Percentiles rank a stretch among this genome's conserved stretches.
These are phyloP conservation scores for Papilio machaon DNA, from an alignment of 1,140 invertebrate genomes.

Conservation along the genomic window DNA sequence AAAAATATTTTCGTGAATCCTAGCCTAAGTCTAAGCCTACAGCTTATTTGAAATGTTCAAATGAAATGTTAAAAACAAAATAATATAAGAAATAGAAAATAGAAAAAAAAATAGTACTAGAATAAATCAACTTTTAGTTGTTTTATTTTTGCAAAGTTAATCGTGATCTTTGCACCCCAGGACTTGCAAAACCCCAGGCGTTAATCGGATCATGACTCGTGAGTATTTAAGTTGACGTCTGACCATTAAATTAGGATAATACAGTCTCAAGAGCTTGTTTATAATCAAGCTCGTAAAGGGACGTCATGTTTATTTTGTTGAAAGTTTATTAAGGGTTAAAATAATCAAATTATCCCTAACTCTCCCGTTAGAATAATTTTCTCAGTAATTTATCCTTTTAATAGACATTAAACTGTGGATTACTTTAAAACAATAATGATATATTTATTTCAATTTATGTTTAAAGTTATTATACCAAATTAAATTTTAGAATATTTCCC, in stretches of 20 bases:
- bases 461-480: not conserved
- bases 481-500: no score
- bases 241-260: slow-evolving; percentile 9
- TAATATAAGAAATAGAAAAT: no score
- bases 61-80: no score
- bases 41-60: no score
- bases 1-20: no score
- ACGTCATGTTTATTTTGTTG: slow-evolving; percentile 18
- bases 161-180: no score
- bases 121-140: no score
- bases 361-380: not conserved
- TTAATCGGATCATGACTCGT: not conserved
- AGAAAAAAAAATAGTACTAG: no score
- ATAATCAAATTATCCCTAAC: not conserved
- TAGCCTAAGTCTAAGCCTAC: no score
- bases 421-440: not conserved
- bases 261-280: slow-evolving; percentile 15
- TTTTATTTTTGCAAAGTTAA: no score
- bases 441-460: not conserved
- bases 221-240: slow-evolving; percentile 4
- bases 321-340: not conserved
- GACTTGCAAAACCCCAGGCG: not conserved
- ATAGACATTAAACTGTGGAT: not conserved
- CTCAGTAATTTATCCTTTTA: not conserved
- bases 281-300: slow-evolving; percentile 14